Base-by-base conservation (phyloP, 2,888 invertebrate genomes). In the Meiosimyza decipiens region DNA sequence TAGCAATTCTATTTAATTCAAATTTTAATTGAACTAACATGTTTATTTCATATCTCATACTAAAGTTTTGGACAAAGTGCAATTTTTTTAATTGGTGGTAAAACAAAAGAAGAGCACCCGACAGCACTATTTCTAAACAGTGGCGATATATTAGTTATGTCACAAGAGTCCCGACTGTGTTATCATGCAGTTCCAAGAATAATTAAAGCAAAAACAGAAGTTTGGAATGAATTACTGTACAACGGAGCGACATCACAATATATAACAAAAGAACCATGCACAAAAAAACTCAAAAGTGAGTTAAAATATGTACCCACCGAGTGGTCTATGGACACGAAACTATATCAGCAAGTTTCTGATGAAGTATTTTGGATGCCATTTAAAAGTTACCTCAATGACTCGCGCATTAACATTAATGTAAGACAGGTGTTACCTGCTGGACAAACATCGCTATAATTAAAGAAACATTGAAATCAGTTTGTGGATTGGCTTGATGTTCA, bases 171-270 rank as follows among this genome's bases (percentile, higher is more conserved):
- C 1, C 90, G 99, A 71, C 88, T 96, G 2, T 93, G 93, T 78
- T 98, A 96, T 86, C 99, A 99, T 87, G 98, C 96, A 4, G 94
- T 99, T 0, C 99, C 99, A 2, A 93, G 92, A 87, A 94, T 99
- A 80, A 82, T 95, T 77, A 87, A 89, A 68, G 84, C 90, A 0
- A 74, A 81, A 6, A 78, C 80, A 2, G 80, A 85, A 66, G 87
- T 89, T 11, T 92, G 92, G 92, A 83, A 82, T 73, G 71, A 76
- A n/a, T 40, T 60, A 22, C n/a, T 6, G 6, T 68, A n/a, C 50
- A 64, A 16, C 16, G 59, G 9, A 4, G n/a, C 18, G 4, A 66
- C 47, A 13, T 33, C 4, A 52, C 18, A 6, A 66, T 16, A 6
- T 51, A 57, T 54, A 47, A 71, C 12, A 57, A 33, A 51, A 63